Evolutionary conservation across 2,888 invertebrate species (phyloP).

Genomic region (Dasysyrphus tricinctus): DNA sequence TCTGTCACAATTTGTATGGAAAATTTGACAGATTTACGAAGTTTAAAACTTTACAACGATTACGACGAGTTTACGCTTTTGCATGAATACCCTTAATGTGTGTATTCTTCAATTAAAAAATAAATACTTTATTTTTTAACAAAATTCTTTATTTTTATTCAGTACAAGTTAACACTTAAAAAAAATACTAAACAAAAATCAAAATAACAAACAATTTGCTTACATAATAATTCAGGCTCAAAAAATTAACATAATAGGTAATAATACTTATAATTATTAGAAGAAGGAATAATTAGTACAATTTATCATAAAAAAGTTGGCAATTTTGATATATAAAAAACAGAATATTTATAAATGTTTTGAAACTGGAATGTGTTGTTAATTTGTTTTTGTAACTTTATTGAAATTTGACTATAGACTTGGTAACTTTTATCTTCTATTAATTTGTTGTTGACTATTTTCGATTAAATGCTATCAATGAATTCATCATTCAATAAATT

Average conservation of each 20-base stretch:
- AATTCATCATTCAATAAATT: constrained; percentile 36
- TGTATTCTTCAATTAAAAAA: neutral
- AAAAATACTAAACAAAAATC: constrained; percentile 38
- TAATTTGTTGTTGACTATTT: constrained; percentile 32
- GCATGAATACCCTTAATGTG: too few species aligned
- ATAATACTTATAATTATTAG: constrained; percentile 42
- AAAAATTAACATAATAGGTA: constrained; percentile 31
- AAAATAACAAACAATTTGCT: constrained; percentile 52
- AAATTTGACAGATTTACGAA: too few species aligned
- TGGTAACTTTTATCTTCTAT: constrained; percentile 29
- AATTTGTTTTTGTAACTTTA: constrained; percentile 6
- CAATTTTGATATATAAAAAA: neutral
- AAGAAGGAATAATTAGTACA: constrained; percentile 28
- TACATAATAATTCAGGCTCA: constrained; percentile 59
- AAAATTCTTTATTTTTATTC: constrained; percentile 62
- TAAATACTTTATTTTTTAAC: constrained; percentile 13
- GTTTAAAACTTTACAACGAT: too few species aligned
- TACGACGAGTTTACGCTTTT: too few species aligned
- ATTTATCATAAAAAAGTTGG: constrained; percentile 3
- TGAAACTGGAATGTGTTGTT: constrained; percentile 52
- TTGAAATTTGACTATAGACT: constrained; percentile 54
- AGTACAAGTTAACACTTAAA: constrained; percentile 69
- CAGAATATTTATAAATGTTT: neutral
- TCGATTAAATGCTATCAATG: constrained; percentile 53
- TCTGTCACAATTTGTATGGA: too few species aligned